Base-by-base conservation (phyloP, 1,140 invertebrate species). In the Drosophila orena region DNA sequence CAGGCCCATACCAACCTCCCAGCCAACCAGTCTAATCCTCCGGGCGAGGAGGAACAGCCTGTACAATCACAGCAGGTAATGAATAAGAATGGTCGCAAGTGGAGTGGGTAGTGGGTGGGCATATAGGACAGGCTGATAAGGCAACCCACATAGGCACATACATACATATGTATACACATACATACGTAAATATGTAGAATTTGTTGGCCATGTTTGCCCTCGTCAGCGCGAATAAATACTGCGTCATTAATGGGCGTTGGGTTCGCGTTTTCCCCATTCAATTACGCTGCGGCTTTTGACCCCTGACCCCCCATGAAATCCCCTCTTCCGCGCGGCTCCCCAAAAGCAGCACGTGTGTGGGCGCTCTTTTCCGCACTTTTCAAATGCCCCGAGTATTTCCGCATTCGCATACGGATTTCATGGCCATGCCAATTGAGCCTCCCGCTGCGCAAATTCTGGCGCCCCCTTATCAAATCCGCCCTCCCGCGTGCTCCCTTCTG, bases 71-170 rank as follows among this genome's bases (percentile, higher is more conserved):
- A 60, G 56, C 70, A 73, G 70, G 70, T 73, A 76, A 52, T 12
- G 22, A 75, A 46, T 42, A 59, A 57, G 11, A 50, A 42, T 24
- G 34, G 6, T 6, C 11, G 14, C 6, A 17, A 5, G 27, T 34
- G 49, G 27, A 35, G 27, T 52, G 30, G 49, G 49, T 12, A 30
- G 30, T n/a, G n/a, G 40, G 30, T 30, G 30, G 30, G 8, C 7
- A 66, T 58, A 49, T 76, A 37, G 53, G 72, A 46, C 60, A 58
- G 44, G 34, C 54, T 76, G 72, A 74, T 74, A 74, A 74, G 59
- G 61, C 15, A 49, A 14, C 37, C 11, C 24, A 50, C n/a, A 34
- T 49, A 15, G 0, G 22, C n/a, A 20, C n/a, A 3, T 15, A 44
- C 24, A 30, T 34, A 34, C n/a, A 34, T 34, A 27, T 8, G 22